phyloP scores from a whole-genome alignment of 2,113 vertebrate genomes.

The Rhinopomastus cyanomelas region DNA sequence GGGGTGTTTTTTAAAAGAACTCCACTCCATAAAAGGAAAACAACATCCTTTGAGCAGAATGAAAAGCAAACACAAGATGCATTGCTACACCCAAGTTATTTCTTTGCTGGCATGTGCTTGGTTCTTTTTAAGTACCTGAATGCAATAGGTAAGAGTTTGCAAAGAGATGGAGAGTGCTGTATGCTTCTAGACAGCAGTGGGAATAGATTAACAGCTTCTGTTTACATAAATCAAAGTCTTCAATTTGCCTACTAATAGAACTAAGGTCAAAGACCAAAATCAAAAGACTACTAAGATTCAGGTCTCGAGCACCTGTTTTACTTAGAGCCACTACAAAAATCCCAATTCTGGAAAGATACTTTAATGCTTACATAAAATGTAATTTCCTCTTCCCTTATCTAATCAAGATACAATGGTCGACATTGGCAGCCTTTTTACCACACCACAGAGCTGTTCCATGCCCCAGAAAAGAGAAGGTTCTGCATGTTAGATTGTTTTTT shows the following conservation, averaged over 20 bases:
- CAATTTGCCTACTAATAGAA: background rate
- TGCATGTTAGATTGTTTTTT: background rate
- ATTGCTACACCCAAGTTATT: background rate
- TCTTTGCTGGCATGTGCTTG: background rate
- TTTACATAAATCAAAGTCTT: background rate
- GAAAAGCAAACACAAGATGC: background rate
- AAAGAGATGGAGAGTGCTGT: background rate
- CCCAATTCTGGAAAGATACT: background rate
- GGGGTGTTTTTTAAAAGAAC: background rate
- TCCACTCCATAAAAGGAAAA: background rate
- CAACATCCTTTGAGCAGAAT: background rate
- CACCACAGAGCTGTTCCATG: background rate
- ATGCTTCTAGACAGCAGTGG: background rate
- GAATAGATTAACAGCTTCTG: background rate
- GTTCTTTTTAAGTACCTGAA: background rate
- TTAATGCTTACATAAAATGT: background rate
- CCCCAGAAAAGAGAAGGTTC: background rate
- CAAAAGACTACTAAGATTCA: background rate
- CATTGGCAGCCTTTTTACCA: background rate
- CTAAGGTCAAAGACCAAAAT: background rate
- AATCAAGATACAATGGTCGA: background rate
- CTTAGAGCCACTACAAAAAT: background rate
- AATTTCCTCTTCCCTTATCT: background rate
- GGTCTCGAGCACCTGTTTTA: background rate
- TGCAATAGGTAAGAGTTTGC: background rate